Base-by-base conservation (phyloP, 1,140 invertebrate species). In the Aricia agestis region DNA sequence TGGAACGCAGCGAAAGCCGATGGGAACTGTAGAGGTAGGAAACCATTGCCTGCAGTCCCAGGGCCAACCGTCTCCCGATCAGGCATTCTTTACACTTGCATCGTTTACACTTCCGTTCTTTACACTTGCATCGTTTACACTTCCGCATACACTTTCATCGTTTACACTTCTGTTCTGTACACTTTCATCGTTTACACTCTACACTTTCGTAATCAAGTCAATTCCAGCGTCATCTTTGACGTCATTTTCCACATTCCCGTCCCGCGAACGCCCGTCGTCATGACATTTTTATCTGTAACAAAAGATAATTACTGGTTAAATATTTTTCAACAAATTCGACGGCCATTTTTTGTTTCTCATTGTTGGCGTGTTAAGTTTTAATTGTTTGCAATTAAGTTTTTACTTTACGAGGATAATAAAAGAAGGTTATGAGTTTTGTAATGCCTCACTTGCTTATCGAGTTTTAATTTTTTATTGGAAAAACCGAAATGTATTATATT, bases 1-100 rank as follows among this genome's bases (percentile, higher is more conserved):
- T 92, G 93, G 75, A 93, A 92, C 58, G 92, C 93, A 76, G 92
- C 93, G 83, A 94, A 95, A 75, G 93, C 94, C 77, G 93, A 94
- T n/a, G 93, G 93, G 81, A 94, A 94, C 83, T 94, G 93, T 79
- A 94, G 88, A 73, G 94, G 93, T 79, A 91, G 82, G 77, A 91
- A 91, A 77, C 85, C 87, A 78, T 87, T 87, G 68, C 89, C 87
- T 66, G 89, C 79, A 78, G 87, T 86, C 79, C 89, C 86, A 67
- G 87, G 84, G 71, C 89, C 86, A 72, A 90, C 87, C 75, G 85
- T 81, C 82, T 92, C 92, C 79, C 92, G 83, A 87, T 92, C 91
- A 82, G 92, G 92, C 92, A 92, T 92, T 82, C 89, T 92, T 86
- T 77, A 82, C 79, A 83, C 75, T 78, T 75, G 74, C 82, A 87